Percentiles rank a stretch among this genome's conserved stretches.
These are phyloP conservation scores for Chrysochloris asiatica DNA, from an alignment of 2,113 vertebrate genomes.

Conservation along the genomic window DNA sequence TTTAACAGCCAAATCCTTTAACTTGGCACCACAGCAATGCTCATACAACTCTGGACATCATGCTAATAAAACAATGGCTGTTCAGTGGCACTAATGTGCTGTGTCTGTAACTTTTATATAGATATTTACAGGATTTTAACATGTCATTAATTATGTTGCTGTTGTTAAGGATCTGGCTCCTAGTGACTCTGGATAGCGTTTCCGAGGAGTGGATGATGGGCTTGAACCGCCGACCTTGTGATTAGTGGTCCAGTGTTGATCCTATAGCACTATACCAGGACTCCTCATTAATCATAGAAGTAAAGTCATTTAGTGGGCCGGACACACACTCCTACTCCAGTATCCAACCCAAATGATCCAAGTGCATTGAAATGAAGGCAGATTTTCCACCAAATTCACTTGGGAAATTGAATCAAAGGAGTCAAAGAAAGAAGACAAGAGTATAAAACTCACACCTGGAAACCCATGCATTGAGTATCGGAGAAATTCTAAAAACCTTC, in stretches of 20 bases:
- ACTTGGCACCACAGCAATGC: not conserved
- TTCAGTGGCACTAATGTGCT: not conserved
- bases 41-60: not conserved
- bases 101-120: not conserved
- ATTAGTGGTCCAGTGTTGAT: no score
- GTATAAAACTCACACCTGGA: not conserved
- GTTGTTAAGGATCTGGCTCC: no score
- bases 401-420: not conserved
- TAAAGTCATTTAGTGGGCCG: not conserved
- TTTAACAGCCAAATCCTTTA: not conserved
- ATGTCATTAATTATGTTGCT: no score
- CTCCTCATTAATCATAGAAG: rapidly evolving
- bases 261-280: no score
- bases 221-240: no score
- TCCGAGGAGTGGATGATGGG: no score
- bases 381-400: not conserved
- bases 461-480: rapidly evolving
- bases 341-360: not conserved
- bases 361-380: not conserved
- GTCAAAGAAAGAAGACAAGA: not conserved
- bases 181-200: no score
- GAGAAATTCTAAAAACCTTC: not conserved
- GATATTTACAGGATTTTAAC: no score
- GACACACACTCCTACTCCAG: not conserved
- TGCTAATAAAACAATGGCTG: not conserved